A percentile compares a stretch with the other conserved stretches of the same genome.
Conservation (phyloP, 37 sponge, comb jelly and placozoan species). For the Theonella swinhoei region DNA sequence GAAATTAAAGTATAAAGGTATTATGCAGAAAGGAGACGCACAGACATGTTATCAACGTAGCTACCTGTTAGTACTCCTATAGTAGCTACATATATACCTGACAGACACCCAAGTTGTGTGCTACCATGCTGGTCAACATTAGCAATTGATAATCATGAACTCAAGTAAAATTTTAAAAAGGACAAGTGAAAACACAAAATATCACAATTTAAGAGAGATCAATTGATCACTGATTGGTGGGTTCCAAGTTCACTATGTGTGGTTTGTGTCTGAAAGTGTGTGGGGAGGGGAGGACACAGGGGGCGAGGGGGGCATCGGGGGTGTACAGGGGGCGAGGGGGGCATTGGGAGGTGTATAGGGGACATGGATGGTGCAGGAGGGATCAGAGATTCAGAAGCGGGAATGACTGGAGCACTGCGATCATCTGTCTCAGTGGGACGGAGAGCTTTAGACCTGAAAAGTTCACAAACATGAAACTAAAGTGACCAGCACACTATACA, state of each 20-base stretch:
- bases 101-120: too few species aligned
- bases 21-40: too few species aligned
- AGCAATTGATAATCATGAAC: neutral
- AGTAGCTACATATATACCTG: too few species aligned
- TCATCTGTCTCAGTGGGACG: neutral
- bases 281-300: neutral
- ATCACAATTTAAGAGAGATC: too few species aligned
- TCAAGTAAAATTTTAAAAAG: neutral
- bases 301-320: neutral
- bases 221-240: too few species aligned
- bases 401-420: conserved; percentile 6
- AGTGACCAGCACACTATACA: too few species aligned
- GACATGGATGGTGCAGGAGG: neutral
- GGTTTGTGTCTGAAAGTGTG: neutral
- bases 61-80: neutral
- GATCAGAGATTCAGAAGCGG: neutral
- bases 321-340: neutral
- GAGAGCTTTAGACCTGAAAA: neutral
- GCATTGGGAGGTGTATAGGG: neutral
- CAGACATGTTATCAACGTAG: too few species aligned
- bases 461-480: too few species aligned
- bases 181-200: neutral
- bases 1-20: too few species aligned
- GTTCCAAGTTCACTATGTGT: conserved; percentile 41
- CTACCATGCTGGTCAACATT: too few species aligned